These are phyloP conservation scores for Hystrix cristata DNA, from an alignment of 2,113 vertebrate genomes.

Conservation along the genomic window DNA sequence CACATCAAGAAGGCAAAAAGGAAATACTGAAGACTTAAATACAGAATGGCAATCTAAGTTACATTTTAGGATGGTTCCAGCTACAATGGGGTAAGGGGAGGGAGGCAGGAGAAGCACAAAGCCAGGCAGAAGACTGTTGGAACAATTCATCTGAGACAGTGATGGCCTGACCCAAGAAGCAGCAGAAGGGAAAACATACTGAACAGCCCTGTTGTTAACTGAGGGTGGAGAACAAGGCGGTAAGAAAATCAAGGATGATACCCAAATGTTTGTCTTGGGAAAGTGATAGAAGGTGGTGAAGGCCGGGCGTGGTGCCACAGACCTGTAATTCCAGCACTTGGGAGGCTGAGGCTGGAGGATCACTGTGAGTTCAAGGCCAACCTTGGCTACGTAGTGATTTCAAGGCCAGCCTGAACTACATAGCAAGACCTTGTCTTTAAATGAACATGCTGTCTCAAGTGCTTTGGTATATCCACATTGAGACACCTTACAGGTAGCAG, in stretches of 20 bases:
- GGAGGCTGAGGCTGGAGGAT: too few relatives aligned
- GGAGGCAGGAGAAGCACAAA: not conserved
- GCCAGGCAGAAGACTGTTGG: not conserved
- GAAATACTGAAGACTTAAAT: not conserved
- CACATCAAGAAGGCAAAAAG: not conserved
- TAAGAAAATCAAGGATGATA: slow-evolving; percentile 19
- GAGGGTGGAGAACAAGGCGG: not conserved
- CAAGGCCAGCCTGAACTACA: too few relatives aligned
- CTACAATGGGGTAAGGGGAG: not conserved
- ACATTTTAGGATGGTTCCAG: not conserved
- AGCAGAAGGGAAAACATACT: not conserved
- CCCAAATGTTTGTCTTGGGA: not conserved
- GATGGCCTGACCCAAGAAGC: not conserved
- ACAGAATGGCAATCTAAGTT: not conserved
- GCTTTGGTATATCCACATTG: not conserved
- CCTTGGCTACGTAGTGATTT: too few relatives aligned
- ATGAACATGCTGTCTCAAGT: not conserved
- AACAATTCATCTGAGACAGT: not conserved
- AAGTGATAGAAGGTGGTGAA: not conserved
- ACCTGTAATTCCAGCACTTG: too few relatives aligned
- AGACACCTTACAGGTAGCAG: not conserved
- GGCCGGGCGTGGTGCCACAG: too few relatives aligned
- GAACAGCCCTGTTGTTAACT: not conserved
- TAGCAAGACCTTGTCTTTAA: too few relatives aligned
- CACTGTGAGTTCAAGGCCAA: too few relatives aligned